Base-by-base conservation (phyloP, 92 coral and sea anemone species). In the Micromussa lordhowensis region DNA sequence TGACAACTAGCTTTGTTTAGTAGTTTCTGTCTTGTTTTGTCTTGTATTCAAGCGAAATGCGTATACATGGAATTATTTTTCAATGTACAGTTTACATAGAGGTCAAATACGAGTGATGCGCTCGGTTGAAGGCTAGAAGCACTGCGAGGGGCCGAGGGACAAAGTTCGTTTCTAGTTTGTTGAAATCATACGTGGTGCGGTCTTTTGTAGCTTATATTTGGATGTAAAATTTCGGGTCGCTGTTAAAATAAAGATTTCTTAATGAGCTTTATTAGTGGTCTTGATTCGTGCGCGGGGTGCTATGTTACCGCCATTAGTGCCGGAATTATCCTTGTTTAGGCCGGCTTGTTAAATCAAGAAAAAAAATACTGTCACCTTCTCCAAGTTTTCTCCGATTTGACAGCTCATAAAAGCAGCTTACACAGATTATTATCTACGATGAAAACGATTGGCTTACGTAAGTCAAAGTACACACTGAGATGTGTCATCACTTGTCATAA, bases 401-500 rank as follows among this genome's bases (percentile, higher is more conserved):
- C 90, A 92, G 92, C 87, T 80, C 87, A 85, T 85, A 85, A 89
- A 64, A 78, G 55, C 78, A 68, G 78, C 83, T 88, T 89, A 86
- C 92, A 83, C 89, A 89, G 90, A 90, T 92, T 92, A 85, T 77
- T 87, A 86, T 81, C 81, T 73, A 80, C 35, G 91, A 77, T 89
- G 91, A 84, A 81, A 89, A 91, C 77, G 79, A 93, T 91, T 85
- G 93, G 92, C 89, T 79, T 84, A 86, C 51, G 71, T 79, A 87
- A 78, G 88, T 73, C 77, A 85, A 82, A 75, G 86, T 90, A 66
- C 90, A 88, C 88, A 87, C 75, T 35, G 87, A 70, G 71, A 29
- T 84, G 31, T 91, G 96, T 93, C 96, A 93, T 63, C 96, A 80
- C 83, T 83, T 95, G 93, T 95, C 94, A 91, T 16, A 59, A 75